Conservation (phyloP, 2,113 vertebrate species). For the Pollimyrus isidori region DNA sequence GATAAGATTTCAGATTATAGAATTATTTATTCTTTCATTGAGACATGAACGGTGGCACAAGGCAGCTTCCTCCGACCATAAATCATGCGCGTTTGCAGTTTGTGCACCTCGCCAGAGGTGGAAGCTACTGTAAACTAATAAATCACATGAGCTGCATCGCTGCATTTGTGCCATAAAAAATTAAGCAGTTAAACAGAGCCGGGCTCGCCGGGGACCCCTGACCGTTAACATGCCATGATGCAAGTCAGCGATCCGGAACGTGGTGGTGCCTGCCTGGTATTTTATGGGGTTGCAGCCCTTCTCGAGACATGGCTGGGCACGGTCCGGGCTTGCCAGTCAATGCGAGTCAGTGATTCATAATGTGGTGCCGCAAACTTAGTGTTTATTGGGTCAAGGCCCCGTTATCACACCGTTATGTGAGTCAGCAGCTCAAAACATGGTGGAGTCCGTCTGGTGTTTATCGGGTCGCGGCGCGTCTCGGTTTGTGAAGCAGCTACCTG, state of each 20-base stretch:
- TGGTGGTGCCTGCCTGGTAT: slow-evolving; percentile 62
- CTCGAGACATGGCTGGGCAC: slow-evolving; percentile 57
- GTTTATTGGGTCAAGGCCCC: slow-evolving; percentile 76
- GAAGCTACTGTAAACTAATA: slow-evolving; percentile 9
- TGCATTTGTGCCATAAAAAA: slow-evolving; percentile 13
- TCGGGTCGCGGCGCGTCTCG: slow-evolving; percentile 77
- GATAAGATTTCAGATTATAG: slow-evolving; percentile 11
- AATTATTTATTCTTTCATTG: slow-evolving; percentile 13
- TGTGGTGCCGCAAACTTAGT: slow-evolving; percentile 58
- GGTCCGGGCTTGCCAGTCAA: neutral
- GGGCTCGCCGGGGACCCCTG: slow-evolving; percentile 6
- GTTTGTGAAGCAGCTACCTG: slow-evolving; percentile 99
- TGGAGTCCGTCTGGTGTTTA: slow-evolving; percentile 68
- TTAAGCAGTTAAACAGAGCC: neutral
- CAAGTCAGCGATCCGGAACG: slow-evolving; percentile 76
- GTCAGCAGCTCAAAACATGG: slow-evolving; percentile 72
- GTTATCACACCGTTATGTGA: slow-evolving; percentile 77
- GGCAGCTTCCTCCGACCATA: neutral
- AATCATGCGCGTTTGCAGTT: neutral
- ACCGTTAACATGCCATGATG: slow-evolving; percentile 65
- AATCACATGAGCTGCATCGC: neutral
- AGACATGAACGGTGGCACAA: slow-evolving; percentile 7
- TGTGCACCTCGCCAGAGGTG: slow-evolving; percentile 2
- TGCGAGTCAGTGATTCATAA: slow-evolving; percentile 26
- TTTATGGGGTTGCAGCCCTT: slow-evolving; percentile 76